Evolutionary conservation across 2,113 vertebrate species (phyloP).

Genomic region (Empidonax traillii): DNA sequence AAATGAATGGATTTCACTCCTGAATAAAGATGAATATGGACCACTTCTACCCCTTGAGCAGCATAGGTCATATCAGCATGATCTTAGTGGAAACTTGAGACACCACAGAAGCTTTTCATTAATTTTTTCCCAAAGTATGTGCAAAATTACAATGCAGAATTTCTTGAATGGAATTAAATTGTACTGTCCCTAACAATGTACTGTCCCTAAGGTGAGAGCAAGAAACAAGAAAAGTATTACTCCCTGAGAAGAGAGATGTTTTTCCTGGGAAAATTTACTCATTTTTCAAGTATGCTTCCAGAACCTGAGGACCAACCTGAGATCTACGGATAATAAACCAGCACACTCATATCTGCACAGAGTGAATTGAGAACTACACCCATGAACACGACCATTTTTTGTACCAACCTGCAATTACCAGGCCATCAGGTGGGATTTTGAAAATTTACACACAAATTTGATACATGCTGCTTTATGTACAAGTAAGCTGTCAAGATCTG

Average conservation of each 20-base stretch:
- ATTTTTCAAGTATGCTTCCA: background rate
- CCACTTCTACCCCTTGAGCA: background rate
- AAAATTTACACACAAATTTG: background rate
- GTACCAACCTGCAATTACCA: background rate
- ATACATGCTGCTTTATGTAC: background rate
- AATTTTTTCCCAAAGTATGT: background rate
- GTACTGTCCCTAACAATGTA: background rate
- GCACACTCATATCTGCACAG: background rate
- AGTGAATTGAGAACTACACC: background rate
- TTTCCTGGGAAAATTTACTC: background rate
- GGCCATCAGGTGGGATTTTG: background rate
- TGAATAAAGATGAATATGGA: background rate
- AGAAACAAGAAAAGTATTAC: background rate
- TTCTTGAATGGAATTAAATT: background rate
- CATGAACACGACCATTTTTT: background rate
- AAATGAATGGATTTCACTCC: background rate
- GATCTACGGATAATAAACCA: background rate
- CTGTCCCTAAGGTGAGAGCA: background rate
- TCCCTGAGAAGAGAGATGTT: background rate
- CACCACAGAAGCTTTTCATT: background rate
- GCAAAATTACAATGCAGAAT: background rate
- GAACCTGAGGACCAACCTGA: background rate
- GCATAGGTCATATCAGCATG: background rate
- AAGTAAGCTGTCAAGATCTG: background rate
- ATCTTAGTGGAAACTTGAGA: background rate